Evolutionary conservation across 2,113 vertebrate species (phyloP), one percentile per base, ranked within the genome.

Genomic region (Neofelis nebulosa): DNA sequence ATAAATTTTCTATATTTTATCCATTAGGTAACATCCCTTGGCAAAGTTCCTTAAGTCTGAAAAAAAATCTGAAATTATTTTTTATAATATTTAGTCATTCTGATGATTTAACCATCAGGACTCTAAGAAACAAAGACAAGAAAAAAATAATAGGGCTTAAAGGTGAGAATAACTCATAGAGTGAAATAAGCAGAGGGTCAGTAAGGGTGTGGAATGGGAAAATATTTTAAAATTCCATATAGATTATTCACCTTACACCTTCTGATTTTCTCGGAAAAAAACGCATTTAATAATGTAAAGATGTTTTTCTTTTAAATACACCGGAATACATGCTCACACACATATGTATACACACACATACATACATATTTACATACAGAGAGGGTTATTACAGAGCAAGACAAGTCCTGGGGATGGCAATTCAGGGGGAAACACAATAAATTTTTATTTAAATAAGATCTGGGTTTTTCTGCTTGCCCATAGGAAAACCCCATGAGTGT

Each of bases 391-490:
- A n/a, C 25, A 91, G 9, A 66, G 48, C 61, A 63, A 38, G 90
- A 48, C 14, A 82, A 36, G 96, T 23, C 16, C 73, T 96, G 85
- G 61, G 2, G 63, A 98, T 95, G 2, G 9, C n/a, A 57, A 96
- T 91, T 93, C 66, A 31, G 69, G 89, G 78, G 65, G 41, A 85
- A 94, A 9, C 78, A 86, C 4, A 68, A 19, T n/a, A 41, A 18
- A 31, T 96, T 97, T 91, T 83, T 93, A 85, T 94, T 97, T 97
- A 96, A 98, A 97, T 93, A 71, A 97, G 25, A 52, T 38, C n/a
- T 95, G 25, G 68, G 73, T 96, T 98, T 81, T 97, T 80, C 86
- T 89, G 78, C 29, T 83, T 94, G 25, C 36, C 91, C 91, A 61
- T 10, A 91, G 94, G 66, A 90, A 98, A 98, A 89, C 27, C 36